Evolutionary conservation across 1,140 invertebrate species (phyloP).

Genomic region (Rhopalosiphum padi): DNA sequence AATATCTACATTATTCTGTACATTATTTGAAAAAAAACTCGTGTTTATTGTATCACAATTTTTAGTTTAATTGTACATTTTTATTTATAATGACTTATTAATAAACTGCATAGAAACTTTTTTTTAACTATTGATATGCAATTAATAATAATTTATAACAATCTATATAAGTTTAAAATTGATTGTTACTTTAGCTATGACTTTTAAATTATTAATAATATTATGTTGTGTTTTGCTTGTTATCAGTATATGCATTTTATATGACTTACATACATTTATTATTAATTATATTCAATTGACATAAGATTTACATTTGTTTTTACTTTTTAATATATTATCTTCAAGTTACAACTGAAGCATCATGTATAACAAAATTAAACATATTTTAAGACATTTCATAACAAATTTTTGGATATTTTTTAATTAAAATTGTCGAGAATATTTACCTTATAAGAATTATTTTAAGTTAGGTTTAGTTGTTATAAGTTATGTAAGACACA

Average conservation of each 20-base stretch:
- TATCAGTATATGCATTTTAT: conserved; percentile 27
- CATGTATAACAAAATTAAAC: neutral
- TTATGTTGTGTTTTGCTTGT: neutral
- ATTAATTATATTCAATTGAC: neutral
- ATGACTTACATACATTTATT: neutral
- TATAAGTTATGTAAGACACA: neutral
- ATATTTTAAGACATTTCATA: neutral
- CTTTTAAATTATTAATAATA: neutral
- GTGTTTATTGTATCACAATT: neutral
- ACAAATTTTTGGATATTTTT: neutral
- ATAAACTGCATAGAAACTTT: neutral
- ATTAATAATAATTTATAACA: neutral
- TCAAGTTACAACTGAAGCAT: neutral
- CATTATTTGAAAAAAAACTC: neutral
- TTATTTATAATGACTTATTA: neutral
- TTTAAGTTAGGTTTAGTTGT: neutral
- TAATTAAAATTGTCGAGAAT: neutral
- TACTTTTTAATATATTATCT: conserved; percentile 11
- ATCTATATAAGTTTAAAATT: neutral
- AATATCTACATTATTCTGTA: neutral
- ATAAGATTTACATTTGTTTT: neutral
- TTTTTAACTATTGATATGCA: neutral
- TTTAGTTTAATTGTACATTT: neutral
- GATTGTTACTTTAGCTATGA: neutral
- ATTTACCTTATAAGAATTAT: neutral